Evolutionary conservation across 1,140 invertebrate species (phyloP), one percentile per base, ranked within the genome.

Genomic region (Trichoplusia ni): DNA sequence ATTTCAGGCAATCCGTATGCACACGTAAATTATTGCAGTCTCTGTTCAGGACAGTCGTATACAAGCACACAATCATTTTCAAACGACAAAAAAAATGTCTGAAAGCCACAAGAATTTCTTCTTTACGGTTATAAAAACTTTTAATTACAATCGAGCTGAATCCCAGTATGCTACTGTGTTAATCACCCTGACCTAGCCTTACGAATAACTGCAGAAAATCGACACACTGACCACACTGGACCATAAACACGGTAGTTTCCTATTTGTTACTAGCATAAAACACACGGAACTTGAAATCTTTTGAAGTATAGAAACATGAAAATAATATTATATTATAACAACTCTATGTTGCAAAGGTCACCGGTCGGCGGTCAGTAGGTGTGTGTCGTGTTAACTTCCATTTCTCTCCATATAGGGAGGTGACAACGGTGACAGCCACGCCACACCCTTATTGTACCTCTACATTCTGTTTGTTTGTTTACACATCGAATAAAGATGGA

Each of bases 381-480:
- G 54, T 58, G 37, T 25, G 18, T 29, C 47, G 65, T 44, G 37
- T 61, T 67, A 59, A 65, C 59, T 40, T 49, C 54, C 78, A 81
- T 84, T 84, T 84, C 81, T 81, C 79, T 70, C 81, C 81, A 66
- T 84, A 67, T 84, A 81, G 56, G 77, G 81, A 60, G 31, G 58
- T 54, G 68, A 66, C 54, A 23, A 37, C 53, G 53, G 65, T 67
- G 69, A 71, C 72, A 67, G 61, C 49, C 29, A 61, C n/a, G n/a
- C 71, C 71, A 71, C 76, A 73, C 72, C 67, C 63, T 49, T 42
- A 21, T 23, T 31, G 7, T 42, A 13, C 11, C 9, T 53, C 9
- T 13, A 27, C 27, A 33, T 35, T 8, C 16, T 19, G 19, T 8
- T 51, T 51, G 18, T 51, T 18, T 51, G 9, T 8, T 21, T 19